A percentile compares a stretch with the other conserved stretches of the same genome.
These are phyloP conservation scores for Creontiades dilutus DNA, from an alignment of 2,888 invertebrate species.

Conservation along the genomic window DNA sequence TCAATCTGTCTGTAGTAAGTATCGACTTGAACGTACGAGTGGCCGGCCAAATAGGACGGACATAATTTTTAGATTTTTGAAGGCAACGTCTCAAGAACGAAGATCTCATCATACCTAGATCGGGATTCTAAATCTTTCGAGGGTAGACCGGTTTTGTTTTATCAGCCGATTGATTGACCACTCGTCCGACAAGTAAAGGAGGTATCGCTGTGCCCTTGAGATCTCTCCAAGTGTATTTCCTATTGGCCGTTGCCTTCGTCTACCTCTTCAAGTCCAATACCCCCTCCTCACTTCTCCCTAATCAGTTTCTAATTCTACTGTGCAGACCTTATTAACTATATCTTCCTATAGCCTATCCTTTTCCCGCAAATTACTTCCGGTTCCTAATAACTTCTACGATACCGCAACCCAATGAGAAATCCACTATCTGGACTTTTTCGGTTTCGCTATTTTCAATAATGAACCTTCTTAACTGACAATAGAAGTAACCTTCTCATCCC, in stretches of 20 bases:
- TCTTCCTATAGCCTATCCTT: neutral
- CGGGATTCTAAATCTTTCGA: neutral
- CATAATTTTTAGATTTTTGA: too few relatives aligned
- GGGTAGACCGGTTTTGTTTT: neutral
- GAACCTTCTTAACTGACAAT: too few relatives aligned
- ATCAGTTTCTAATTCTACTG: neutral
- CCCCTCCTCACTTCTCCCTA: neutral
- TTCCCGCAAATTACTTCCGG: slow-evolving; percentile 13
- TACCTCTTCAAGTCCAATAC: neutral
- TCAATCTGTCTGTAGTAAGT: too few relatives aligned
- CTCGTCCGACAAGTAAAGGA: neutral
- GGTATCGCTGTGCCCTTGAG: slow-evolving; percentile 19
- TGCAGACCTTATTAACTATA: neutral
- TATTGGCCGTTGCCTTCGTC: neutral
- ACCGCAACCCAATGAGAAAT: neutral
- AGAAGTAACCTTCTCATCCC: too few relatives aligned
- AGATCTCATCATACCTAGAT: too few relatives aligned
- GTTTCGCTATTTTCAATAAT: too few relatives aligned
- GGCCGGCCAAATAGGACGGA: too few relatives aligned
- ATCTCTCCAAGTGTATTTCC: neutral
- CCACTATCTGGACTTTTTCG: neutral
- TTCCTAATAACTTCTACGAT: neutral
- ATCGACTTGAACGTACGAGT: too few relatives aligned
- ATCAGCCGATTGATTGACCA: neutral
- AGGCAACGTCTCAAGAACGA: too few relatives aligned